Conservation (phyloP, 2,113 vertebrate genomes). For the Salvelinus sp. region DNA sequence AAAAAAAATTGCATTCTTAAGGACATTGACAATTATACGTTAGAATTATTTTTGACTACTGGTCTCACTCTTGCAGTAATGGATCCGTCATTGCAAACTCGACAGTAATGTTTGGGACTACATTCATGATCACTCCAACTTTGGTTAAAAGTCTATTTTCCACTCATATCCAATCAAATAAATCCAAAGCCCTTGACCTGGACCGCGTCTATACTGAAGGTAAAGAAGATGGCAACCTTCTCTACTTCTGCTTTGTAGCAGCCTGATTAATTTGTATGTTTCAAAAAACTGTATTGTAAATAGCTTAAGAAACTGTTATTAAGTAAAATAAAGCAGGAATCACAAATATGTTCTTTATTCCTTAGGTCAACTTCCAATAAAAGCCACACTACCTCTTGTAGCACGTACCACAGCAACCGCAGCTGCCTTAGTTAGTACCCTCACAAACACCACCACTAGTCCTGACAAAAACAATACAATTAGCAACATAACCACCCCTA, state of each 20-base stretch:
- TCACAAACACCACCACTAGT: too few species aligned
- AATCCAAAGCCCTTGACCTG: slow-evolving; percentile 15
- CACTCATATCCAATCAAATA: slow-evolving; percentile 2
- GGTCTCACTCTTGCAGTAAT: slow-evolving; percentile 35
- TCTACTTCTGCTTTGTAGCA: background rate
- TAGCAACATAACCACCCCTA: too few species aligned
- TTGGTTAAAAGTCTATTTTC: slow-evolving; percentile 25
- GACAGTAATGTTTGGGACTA: slow-evolving; percentile 28
- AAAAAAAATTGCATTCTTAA: background rate
- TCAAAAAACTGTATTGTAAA: background rate
- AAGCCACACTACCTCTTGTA: background rate
- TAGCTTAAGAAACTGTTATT: background rate
- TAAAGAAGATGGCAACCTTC: slow-evolving; percentile 15
- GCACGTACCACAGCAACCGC: background rate
- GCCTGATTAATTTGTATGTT: background rate
- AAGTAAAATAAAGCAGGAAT: background rate
- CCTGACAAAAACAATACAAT: too few species aligned
- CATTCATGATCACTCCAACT: background rate
- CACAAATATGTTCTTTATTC: background rate
- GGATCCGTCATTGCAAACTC: slow-evolving; percentile 50
- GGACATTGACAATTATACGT: background rate
- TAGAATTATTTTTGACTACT: background rate
- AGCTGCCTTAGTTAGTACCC: background rate
- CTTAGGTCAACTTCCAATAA: background rate
- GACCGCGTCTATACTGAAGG: slow-evolving; percentile 29